A percentile compares a stretch with the other conserved stretches of the same genome.
phyloP scores from a whole-genome alignment of 2,113 vertebrate genomes.

The Anoura caudifer region DNA sequence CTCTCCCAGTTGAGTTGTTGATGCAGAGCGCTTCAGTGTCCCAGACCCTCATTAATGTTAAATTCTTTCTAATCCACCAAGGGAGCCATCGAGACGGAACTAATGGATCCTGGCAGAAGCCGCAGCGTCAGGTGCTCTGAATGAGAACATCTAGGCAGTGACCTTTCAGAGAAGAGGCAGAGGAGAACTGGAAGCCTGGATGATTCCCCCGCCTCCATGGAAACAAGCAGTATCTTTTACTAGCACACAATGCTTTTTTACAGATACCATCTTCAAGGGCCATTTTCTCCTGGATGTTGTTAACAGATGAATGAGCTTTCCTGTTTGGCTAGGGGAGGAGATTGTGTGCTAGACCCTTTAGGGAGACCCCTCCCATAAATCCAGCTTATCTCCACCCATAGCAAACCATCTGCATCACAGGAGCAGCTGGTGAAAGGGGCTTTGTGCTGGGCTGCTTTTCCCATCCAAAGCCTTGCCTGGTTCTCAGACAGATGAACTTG shows the following conservation, averaged over 20 bases:
- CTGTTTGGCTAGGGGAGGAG: constrained; percentile 34
- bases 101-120: constrained; percentile 36
- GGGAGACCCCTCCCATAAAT: constrained; percentile 42
- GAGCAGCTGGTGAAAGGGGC: constrained; percentile 23
- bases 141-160: background rate
- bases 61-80: constrained; percentile 45
- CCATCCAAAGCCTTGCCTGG: background rate
- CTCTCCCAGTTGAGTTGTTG: background rate
- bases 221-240: constrained; percentile 53
- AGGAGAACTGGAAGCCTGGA: background rate
- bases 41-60: constrained; percentile 19
- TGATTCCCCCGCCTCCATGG: background rate
- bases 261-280: constrained; percentile 58
- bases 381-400: constrained; percentile 35
- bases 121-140: constrained; percentile 6
- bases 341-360: constrained; percentile 20
- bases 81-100: background rate
- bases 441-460: background rate
- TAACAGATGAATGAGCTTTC: constrained; percentile 60
- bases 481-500: background rate
- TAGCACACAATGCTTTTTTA: background rate
- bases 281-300: constrained; percentile 59
- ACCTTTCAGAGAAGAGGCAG: constrained; percentile 41
- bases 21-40: background rate
- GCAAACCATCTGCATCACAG: background rate